Evolutionary conservation across 2,888 invertebrate species (phyloP).

Genomic region (Sarcophaga carnaria): DNA sequence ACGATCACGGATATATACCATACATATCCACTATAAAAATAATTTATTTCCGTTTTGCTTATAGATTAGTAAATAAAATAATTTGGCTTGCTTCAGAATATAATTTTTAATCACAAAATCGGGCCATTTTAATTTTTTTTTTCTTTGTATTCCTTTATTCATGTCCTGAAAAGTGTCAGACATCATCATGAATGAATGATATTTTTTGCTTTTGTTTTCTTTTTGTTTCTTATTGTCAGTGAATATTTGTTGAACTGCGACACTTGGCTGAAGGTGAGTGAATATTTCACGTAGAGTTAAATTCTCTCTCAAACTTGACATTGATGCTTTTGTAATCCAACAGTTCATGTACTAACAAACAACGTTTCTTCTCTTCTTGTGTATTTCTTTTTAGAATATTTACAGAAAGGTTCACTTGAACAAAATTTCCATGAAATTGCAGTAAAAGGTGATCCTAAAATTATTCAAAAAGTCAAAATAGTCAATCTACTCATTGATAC

Average conservation of each 20-base stretch:
- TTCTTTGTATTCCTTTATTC: slow-evolving; percentile 11
- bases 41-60: too few species aligned
- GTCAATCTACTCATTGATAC: neutral
- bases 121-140: neutral
- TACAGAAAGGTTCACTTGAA: slow-evolving; percentile 35
- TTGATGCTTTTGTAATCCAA: slow-evolving; percentile 60
- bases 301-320: slow-evolving; percentile 53
- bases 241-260: slow-evolving; percentile 55
- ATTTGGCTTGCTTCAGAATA: neutral
- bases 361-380: slow-evolving; percentile 18
- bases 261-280: slow-evolving; percentile 59
- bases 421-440: neutral
- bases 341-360: slow-evolving; percentile 43
- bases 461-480: neutral
- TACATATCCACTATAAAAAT: too few species aligned
- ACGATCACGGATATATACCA: too few species aligned
- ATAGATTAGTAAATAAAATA: neutral
- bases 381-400: slow-evolving; percentile 32
- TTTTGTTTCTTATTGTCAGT: slow-evolving; percentile 33
- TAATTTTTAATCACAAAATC: too few species aligned
- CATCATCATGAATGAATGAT: slow-evolving; percentile 63
- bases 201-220: neutral
- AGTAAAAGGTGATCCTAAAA: slow-evolving; percentile 30
- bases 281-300: slow-evolving; percentile 61
- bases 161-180: slow-evolving; percentile 56